Base-by-base conservation (phyloP, 2,113 vertebrate genomes). In the Anhinga rufa region DNA sequence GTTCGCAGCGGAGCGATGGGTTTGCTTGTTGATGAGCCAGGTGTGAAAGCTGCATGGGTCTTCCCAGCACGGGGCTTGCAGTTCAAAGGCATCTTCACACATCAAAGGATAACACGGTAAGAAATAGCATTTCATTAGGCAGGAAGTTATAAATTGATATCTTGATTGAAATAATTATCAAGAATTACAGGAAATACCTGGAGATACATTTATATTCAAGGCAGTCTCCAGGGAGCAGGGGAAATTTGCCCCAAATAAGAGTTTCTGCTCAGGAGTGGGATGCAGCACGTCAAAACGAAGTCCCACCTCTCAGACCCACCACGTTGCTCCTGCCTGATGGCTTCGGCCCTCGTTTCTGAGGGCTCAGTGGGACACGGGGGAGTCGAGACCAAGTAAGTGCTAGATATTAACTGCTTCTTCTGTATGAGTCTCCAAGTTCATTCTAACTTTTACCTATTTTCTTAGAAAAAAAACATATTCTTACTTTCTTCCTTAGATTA, bases 81-180 rank as follows among this genome's bases (percentile, higher is more conserved):
- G 78, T 80, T 94, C 93, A 57, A 80, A 96, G 93, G 82, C 94
- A 90, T 77, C 94, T 96, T 82, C 76, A 74, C 91, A 91, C 70
- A 91, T 91, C 93, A 87, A 96, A 95, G 93, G 95, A 34, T 49
- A 91, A 55, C 1, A 4, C 1, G 0, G 55, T 3, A 9, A 93
- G 93, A 11, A 92, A 51, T 65, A 65, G 94, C 94, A 61, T 96
- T 91, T 96, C 94, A 93, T 96, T 62, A 96, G 93, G 18, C 95
- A 91, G 96, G 96, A 97, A 96, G 92, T 76, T 72, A 82, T 54
- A 94, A 96, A 96, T 80, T 96, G 92, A 90, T 84, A 85, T 34
- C 94, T 96, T 97, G 96, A 97, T 96, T 97, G 94, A 90, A 95
- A 92, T 97, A 97, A 97, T 97, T 96, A 96, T 76, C 75, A 14